Percentiles rank a stretch among this genome's conserved stretches.
Conservation (phyloP, 1,140 invertebrate species). For the Ceratina japonica region DNA sequence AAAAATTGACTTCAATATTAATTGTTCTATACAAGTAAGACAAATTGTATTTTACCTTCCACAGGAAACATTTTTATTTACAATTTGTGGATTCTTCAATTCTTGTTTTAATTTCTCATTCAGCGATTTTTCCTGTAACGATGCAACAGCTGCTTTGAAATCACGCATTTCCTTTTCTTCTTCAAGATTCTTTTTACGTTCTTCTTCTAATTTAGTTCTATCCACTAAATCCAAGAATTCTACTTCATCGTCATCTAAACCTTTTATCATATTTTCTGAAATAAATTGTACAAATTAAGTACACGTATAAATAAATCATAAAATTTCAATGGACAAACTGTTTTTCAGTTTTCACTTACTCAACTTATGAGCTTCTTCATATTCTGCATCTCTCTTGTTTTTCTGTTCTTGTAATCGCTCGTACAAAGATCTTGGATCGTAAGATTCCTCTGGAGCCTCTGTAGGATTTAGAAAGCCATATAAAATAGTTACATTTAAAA, state of each 20-base stretch:
- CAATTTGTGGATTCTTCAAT: conserved; percentile 75
- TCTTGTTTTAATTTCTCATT: conserved; percentile 83
- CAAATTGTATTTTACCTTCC: conserved; percentile 63
- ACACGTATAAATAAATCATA: neutral
- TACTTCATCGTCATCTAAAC: conserved; percentile 96
- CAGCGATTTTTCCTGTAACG: conserved; percentile 86
- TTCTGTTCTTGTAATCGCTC: conserved; percentile 95
- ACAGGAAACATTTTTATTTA: conserved; percentile 67
- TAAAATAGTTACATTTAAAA: neutral
- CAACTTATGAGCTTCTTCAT: conserved; percentile 95
- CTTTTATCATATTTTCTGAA: conserved; percentile 96
- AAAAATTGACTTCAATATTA: neutral
- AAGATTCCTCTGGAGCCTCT: conserved; percentile 88
- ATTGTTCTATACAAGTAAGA: neutral
- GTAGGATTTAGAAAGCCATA: conserved; percentile 4
- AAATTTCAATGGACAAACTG: no score
- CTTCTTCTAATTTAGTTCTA: conserved; percentile 89
- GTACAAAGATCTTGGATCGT: conserved; percentile 91
- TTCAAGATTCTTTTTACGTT: conserved; percentile 88
- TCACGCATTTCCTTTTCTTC: conserved; percentile 90
- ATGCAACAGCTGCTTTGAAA: conserved; percentile 89
- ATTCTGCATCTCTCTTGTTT: conserved; percentile 93
- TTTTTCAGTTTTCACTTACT: conserved; percentile 82
- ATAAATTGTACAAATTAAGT: conserved; percentile 44
- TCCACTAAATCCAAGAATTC: conserved; percentile 95